Conservation (phyloP, 1,140 invertebrate species). For the Teleogryllus occipitalis region DNA sequence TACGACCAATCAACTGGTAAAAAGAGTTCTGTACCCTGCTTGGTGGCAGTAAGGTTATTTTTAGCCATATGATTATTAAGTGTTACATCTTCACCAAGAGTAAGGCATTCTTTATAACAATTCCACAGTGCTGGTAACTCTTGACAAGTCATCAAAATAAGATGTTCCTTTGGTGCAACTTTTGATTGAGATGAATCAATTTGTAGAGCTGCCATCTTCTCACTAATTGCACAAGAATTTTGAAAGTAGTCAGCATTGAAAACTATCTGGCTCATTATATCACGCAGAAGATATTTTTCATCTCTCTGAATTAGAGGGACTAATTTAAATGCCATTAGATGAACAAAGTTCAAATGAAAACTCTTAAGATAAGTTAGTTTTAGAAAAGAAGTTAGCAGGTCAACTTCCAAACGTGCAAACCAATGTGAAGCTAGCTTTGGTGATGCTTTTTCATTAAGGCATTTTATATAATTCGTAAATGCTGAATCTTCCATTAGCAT, state of each 20-base stretch:
- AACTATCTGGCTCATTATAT: background rate
- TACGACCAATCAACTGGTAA: constrained; percentile 32
- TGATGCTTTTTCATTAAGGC: background rate
- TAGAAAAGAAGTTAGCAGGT: background rate
- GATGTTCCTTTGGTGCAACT: no score
- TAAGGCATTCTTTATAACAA: no score
- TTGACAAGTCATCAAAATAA: no score
- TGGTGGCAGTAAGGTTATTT: no score
- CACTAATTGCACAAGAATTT: background rate
- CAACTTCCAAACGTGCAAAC: background rate
- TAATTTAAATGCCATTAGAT: background rate
- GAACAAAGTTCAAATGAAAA: background rate
- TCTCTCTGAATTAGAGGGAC: background rate
- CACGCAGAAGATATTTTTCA: background rate
- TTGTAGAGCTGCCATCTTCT: background rate
- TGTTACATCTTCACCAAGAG: no score
- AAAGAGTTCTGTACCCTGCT: background rate
- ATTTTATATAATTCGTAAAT: background rate
- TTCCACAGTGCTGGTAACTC: no score
- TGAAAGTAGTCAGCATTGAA: constrained; percentile 7
- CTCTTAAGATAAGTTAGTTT: background rate
- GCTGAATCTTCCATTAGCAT: background rate
- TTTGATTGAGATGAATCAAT: background rate
- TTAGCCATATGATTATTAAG: no score
- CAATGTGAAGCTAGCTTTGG: background rate